Percentiles rank a stretch among this genome's conserved stretches.
phyloP scores from a whole-genome alignment of 2,888 invertebrate genomes.

The Tridacna gigas region DNA sequence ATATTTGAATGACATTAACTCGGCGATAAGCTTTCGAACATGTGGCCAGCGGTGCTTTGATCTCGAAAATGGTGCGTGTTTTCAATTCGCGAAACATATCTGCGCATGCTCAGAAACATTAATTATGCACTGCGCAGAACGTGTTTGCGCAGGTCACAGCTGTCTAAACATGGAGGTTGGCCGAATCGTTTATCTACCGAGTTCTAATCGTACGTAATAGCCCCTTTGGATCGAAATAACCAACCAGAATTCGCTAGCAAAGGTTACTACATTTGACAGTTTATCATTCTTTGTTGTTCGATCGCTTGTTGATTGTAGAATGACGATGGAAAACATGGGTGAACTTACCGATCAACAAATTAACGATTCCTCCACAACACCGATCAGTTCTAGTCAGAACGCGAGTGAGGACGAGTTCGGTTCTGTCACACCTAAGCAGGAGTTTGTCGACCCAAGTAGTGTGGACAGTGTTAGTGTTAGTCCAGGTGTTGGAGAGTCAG shows the following conservation, averaged over 20 bases:
- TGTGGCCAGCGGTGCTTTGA: slow-evolving; percentile 57
- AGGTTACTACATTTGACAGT: slow-evolving; percentile 83
- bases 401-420: slow-evolving; percentile 67
- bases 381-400: slow-evolving; percentile 71
- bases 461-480: slow-evolving; percentile 69
- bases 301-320: slow-evolving; percentile 83
- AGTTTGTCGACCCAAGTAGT: slow-evolving; percentile 64
- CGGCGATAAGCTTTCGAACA: slow-evolving; percentile 42
- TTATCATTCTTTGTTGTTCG: slow-evolving; percentile 83
- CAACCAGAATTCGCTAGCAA: slow-evolving; percentile 82
- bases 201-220: slow-evolving; percentile 82
- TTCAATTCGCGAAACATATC: slow-evolving; percentile 42
- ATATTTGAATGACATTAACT: slow-evolving; percentile 19
- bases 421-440: slow-evolving; percentile 66
- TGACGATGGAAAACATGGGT: slow-evolving; percentile 86
- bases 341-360: slow-evolving; percentile 85
- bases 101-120: slow-evolving; percentile 79
- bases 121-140: slow-evolving; percentile 80
- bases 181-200: slow-evolving; percentile 79
- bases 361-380: slow-evolving; percentile 80
- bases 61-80: slow-evolving; percentile 25
- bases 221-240: slow-evolving; percentile 79
- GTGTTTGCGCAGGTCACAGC: slow-evolving; percentile 83
- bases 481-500: slow-evolving; percentile 71
- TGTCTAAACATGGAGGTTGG: slow-evolving; percentile 84